Conservation (phyloP, 2,113 vertebrate species). For the Poecilia latipinna region DNA sequence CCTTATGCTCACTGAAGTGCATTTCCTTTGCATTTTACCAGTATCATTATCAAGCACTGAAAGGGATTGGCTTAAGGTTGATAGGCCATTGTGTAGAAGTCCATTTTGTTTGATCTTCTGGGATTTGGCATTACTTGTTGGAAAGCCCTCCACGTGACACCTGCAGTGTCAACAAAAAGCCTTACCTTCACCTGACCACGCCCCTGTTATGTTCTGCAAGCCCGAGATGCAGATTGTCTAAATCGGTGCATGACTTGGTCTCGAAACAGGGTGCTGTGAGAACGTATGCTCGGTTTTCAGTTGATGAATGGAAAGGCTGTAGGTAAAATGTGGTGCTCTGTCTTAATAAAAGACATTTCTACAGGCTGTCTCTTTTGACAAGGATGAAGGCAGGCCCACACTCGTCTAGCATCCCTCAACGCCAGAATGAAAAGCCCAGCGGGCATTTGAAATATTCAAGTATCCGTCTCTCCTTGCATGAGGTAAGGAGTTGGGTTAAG, state of each 20-base stretch:
- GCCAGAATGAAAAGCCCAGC: conserved; percentile 42
- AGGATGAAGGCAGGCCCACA: conserved; percentile 63
- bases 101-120: conserved; percentile 43
- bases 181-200: conserved; percentile 30
- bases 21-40: conserved; percentile 45
- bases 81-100: conserved; percentile 40
- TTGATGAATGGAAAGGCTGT: conserved; percentile 30
- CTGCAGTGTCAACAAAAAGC: conserved; percentile 45
- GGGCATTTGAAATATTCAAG: conserved; percentile 49
- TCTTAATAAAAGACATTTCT: conserved; percentile 43
- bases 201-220: conserved; percentile 15
- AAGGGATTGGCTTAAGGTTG: conserved; percentile 40
- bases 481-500: conserved; percentile 25
- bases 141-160: conserved; percentile 29
- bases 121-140: conserved; percentile 26
- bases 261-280: neutral
- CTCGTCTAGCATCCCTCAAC: conserved; percentile 62
- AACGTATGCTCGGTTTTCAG: neutral
- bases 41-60: conserved; percentile 42
- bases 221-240: conserved; percentile 8
- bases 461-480: conserved; percentile 32
- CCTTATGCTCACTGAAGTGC: conserved; percentile 1
- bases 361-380: conserved; percentile 25
- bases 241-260: conserved; percentile 3
- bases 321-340: conserved; percentile 12